phyloP scores from a whole-genome alignment of 2,888 invertebrate species.

The Ophion costatus region DNA sequence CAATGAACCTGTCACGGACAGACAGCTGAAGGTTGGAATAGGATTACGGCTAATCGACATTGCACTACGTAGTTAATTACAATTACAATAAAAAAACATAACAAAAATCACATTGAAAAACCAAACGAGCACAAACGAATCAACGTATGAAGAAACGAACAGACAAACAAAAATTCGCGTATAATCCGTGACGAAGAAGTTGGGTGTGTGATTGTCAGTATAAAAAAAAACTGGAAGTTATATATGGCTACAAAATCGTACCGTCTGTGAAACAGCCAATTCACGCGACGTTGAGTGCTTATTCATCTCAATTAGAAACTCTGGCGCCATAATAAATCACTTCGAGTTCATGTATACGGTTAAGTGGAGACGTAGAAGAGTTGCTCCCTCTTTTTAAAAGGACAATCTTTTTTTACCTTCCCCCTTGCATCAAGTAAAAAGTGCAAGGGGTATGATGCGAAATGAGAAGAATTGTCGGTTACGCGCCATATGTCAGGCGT shows the following conservation, averaged over 20 bases:
- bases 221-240: not conserved
- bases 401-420: not conserved
- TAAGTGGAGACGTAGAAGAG: conserved; percentile 17
- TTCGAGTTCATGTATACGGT: not conserved
- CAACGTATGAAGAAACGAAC: not conserved
- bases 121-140: too few relatives aligned
- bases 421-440: not conserved
- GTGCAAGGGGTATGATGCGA: too few relatives aligned
- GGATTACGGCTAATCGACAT: too few relatives aligned
- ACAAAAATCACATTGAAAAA: too few relatives aligned
- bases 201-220: not conserved
- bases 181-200: not conserved
- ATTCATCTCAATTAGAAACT: conserved; percentile 44
- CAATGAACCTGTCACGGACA: too few relatives aligned
- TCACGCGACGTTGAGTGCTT: conserved; percentile 30
- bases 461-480: too few relatives aligned
- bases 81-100: too few relatives aligned
- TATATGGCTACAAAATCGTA: conserved; percentile 16
- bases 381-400: conserved; percentile 1
- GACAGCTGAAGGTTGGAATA: too few relatives aligned
- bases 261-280: conserved; percentile 5
- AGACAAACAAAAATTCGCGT: too few relatives aligned
- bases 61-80: too few relatives aligned
- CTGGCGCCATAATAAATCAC: conserved; percentile 24
- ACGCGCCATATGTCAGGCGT: too few relatives aligned